Conservation (phyloP, 2,888 invertebrate genomes). For the Agriopis leucophaearia region DNA sequence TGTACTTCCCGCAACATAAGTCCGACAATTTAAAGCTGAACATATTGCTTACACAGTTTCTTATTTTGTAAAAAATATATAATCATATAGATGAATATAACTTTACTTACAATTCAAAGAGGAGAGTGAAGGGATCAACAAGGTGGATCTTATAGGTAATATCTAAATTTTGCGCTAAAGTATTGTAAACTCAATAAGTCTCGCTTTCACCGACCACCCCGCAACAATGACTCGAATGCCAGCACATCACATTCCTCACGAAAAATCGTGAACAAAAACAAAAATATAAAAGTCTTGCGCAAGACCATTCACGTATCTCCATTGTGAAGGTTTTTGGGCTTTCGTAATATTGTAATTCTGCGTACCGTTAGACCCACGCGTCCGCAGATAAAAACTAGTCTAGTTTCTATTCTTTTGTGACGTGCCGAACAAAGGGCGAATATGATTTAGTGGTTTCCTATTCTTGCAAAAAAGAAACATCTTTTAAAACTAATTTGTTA, state of each 20-base stretch:
- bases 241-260: constrained; percentile 69
- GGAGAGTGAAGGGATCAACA: constrained; percentile 14
- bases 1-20: too few relatives aligned
- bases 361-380: constrained; percentile 76
- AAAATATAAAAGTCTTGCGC: constrained; percentile 72
- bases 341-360: constrained; percentile 67
- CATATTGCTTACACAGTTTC: too few relatives aligned
- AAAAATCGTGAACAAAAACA: constrained; percentile 77
- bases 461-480: constrained; percentile 48
- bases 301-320: constrained; percentile 72
- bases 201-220: constrained; percentile 81
- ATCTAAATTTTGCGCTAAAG: constrained; percentile 46
- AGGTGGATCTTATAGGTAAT: constrained; percentile 35
- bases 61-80: neutral
- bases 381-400: constrained; percentile 73
- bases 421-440: constrained; percentile 70
- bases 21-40: too few relatives aligned
- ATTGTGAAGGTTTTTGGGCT: constrained; percentile 74
- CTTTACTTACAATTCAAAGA: neutral
- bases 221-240: constrained; percentile 66
- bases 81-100: neutral
- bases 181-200: constrained; percentile 51
- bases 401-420: constrained; percentile 75
- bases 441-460: constrained; percentile 77
- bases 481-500: constrained; percentile 45